Base-by-base conservation (phyloP, 1,140 invertebrate genomes). In the Scylla paramamosain region DNA sequence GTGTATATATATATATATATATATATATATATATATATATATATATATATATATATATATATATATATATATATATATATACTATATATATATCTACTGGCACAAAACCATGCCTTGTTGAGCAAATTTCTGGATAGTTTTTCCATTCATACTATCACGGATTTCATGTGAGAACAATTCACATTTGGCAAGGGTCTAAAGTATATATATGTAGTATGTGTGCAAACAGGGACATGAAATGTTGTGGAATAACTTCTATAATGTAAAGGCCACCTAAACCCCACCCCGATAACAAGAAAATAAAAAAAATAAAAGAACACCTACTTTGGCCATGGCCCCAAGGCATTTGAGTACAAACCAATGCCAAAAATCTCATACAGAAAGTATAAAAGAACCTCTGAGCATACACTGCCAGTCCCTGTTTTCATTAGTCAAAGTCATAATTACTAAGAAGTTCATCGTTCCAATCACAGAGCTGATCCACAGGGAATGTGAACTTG, bases 401-500 rank as follows among this genome's bases (percentile, higher is more conserved):
- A 20, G 25, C 29, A 67, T 16, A 39, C 45, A 32, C 16, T 45
- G 10, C 20, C 31, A 39, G 29, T 8, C 32, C 14, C n/a, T 25
- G 7, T 59, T 84, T 39, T 20, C 67, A 46, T 93, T 83, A 45
- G 46, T 87, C 59, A 93, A 93, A 93, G 16, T 92, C n/a, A 39
- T 45, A 83, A 32, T 25, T 45, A 92, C 29, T 92, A 77, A 95
- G 92, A 52, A 89, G 12, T 28, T 92, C 94, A 89, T 95, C 94
- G 88, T 95, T 77, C 94, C 94, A 95, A 14, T 92, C 94, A 93
- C 94, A 95, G 67, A 95, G 91, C 31, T 95, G 91, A 48, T 95
- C 94, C 77, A 95, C 31, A 10, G 94, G 94, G 25, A 95, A 93
- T 20, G 94, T 84, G 77, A 95, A 92, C 20, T 82, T 92, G 12